Evolutionary conservation across 2,888 invertebrate species (phyloP).

Genomic region (Perithous albicinctus): DNA sequence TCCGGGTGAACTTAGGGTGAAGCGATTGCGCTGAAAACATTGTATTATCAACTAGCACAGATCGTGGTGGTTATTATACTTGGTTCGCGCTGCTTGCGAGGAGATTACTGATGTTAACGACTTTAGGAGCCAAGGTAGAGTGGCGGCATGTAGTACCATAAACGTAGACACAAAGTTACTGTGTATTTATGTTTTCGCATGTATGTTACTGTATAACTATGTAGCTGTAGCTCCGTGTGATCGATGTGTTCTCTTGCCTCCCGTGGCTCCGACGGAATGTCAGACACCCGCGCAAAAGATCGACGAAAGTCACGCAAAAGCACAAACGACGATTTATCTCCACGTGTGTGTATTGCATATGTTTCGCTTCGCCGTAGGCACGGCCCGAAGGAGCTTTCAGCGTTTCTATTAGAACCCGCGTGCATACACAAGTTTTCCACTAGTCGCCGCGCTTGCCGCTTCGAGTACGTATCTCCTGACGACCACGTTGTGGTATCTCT

Average conservation of each 20-base stretch:
- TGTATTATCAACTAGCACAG: slow-evolving; percentile 47
- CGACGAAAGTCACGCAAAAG: slow-evolving; percentile 62
- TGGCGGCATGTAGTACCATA: neutral
- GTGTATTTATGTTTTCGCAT: neutral
- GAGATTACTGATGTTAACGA: slow-evolving; percentile 58
- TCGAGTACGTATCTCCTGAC: neutral
- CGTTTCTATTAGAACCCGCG: slow-evolving; percentile 21
- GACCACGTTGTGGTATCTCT: neutral
- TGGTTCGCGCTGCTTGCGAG: slow-evolving; percentile 5
- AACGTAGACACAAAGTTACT: neutral
- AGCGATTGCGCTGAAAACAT: slow-evolving; percentile 29
- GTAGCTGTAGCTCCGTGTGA: slow-evolving; percentile 43
- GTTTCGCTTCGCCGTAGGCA: neutral
- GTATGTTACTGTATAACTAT: slow-evolving; percentile 17
- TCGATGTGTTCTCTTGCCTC: slow-evolving; percentile 60
- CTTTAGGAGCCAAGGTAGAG: slow-evolving; percentile 49
- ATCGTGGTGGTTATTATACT: slow-evolving; percentile 40
- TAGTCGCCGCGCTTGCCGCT: neutral
- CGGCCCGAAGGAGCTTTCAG: slow-evolving; percentile 9
- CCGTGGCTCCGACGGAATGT: slow-evolving; percentile 63
- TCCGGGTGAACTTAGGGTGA: slow-evolving; percentile 10
- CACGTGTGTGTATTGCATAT: slow-evolving; percentile 1
- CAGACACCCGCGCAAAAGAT: slow-evolving; percentile 54
- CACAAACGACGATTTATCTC: slow-evolving; percentile 63
- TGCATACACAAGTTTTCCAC: slow-evolving; percentile 18